Base-by-base conservation (phyloP, 1,140 invertebrate species). In the Amyelois transitella region DNA sequence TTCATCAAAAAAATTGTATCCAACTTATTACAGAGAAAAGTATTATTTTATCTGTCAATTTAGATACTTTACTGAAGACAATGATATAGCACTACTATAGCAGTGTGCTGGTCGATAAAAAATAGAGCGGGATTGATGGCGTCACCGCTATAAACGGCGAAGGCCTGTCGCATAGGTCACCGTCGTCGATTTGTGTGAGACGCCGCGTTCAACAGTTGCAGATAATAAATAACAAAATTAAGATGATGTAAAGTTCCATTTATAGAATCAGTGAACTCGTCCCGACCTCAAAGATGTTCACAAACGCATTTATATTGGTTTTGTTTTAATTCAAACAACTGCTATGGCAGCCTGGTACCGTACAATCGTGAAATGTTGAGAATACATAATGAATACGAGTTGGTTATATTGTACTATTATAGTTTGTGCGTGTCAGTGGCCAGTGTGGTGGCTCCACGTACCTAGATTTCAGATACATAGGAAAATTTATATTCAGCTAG, bases 111-210 rank as follows among this genome's bases (percentile, higher is more conserved):
- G 32, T 38, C 32, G 32, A 38, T 38, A 38, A 38, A 38, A 38
- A 32, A 6, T 38, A 38, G 32, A 38, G 32, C 32, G 32, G 77
- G 75, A 72, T 70, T 64, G 72, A 82, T 83, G 75, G 64, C 74
- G 80, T 86, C 82, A 86, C 69, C 80, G 75, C 78, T 83, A 86
- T 83, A 77, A 78, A 66, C 69, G 70, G 59, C 71, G 77, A 82
- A 83, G 78, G 78, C 77, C 80, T 77, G 69, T 74, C 70, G 66
- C 71, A 72, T 74, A 70, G 77, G 75, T 74, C 66, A 49, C 21
- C 49, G 38, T 22, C 25, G 25, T 12, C 32, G 32, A 38, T 38
- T 38, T 14, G 32, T 38, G 32, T 14, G 32, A 38, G 64, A 60
- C 70, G 72, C 59, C 53, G 70, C 71, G 75, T 56, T 63, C 64